Conservation (phyloP, 2,797 vertebrate genomes). For the Huso huso region DNA sequence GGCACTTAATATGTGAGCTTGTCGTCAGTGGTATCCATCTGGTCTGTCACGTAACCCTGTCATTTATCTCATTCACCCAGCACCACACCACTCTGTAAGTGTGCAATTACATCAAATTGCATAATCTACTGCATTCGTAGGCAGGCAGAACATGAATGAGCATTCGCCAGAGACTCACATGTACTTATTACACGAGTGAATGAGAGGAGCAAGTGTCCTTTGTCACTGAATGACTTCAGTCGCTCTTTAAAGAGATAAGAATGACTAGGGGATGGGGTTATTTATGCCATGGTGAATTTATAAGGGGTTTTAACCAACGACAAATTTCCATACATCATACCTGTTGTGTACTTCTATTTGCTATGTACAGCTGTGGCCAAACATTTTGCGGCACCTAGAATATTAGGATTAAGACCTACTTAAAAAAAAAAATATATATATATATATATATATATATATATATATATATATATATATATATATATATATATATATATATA, state of each 20-base stretch:
- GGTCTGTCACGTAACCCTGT: constrained; percentile 42
- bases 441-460: too few species aligned
- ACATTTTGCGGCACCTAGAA: too few species aligned
- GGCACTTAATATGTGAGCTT: constrained; percentile 47
- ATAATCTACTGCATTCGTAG: constrained; percentile 60
- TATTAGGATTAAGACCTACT: too few species aligned
- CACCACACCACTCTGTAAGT: constrained; percentile 21
- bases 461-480: too few species aligned
- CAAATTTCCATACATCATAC: too few species aligned
- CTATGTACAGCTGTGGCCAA: too few species aligned
- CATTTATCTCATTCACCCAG: constrained; percentile 31
- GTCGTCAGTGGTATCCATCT: constrained; percentile 32
- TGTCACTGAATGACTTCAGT: background rate
- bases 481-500: too few species aligned
- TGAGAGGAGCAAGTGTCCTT: background rate
- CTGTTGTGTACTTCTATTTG: too few species aligned
- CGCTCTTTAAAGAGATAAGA: background rate
- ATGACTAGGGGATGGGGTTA: too few species aligned
- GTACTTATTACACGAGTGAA: constrained; percentile 38
- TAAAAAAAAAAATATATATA: too few species aligned
- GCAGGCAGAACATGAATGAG: constrained; percentile 52
- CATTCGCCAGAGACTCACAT: constrained; percentile 43
- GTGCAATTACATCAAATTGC: constrained; percentile 54
- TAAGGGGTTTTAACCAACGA: too few species aligned
- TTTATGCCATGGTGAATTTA: too few species aligned